Conservation (phyloP, 2,888 invertebrate species). For the Mystacides longicornis region DNA sequence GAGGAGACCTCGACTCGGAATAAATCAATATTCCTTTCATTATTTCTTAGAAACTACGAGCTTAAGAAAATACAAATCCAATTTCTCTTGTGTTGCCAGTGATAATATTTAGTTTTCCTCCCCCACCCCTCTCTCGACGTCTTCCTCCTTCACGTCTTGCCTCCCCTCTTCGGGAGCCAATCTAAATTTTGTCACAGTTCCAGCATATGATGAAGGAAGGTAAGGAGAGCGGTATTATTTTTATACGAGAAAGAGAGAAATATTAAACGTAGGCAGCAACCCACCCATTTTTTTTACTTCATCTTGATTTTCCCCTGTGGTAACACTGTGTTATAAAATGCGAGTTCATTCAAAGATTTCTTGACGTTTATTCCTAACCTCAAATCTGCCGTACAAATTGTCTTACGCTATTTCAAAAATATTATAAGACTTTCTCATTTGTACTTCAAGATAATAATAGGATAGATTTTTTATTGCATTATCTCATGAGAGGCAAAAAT, state of each 20-base stretch:
- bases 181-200: slow-evolving; percentile 37
- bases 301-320: slow-evolving; percentile 21
- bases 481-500: no score
- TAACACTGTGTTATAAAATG: slow-evolving; percentile 8
- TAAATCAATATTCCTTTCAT: slow-evolving; percentile 2
- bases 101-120: slow-evolving; percentile 44
- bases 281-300: neutral
- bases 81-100: slow-evolving; percentile 40
- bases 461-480: no score
- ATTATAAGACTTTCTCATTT: no score
- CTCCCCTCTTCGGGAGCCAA: no score
- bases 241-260: no score
- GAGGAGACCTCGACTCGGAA: no score
- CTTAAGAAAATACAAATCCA: slow-evolving; percentile 33
- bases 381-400: neutral
- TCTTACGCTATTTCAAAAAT: neutral
- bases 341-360: neutral
- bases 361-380: neutral
- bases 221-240: no score
- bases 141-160: neutral
- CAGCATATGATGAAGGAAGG: slow-evolving; percentile 14
- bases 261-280: no score
- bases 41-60: neutral
- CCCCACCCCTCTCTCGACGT: neutral
- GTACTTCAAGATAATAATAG: no score